Percentiles rank a stretch among this genome's conserved stretches.
Evolutionary conservation across 1,140 invertebrate genomes (phyloP).

Genomic region (Caenorhabditis remanei): DNA sequence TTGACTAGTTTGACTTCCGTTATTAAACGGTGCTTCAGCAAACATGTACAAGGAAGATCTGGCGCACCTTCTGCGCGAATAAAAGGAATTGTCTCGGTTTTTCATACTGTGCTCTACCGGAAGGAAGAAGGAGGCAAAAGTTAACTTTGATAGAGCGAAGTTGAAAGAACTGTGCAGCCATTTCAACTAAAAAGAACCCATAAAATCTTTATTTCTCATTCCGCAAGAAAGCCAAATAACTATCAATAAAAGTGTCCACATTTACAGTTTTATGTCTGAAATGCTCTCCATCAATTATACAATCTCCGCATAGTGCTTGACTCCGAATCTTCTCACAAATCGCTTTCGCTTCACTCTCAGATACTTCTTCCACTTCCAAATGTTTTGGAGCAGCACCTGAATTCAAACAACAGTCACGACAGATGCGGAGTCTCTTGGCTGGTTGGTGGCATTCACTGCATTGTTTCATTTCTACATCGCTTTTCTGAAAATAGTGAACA

Average conservation of each 20-base stretch:
- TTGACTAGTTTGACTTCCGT: too few relatives aligned
- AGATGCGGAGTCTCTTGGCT: background rate
- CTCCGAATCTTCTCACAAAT: background rate
- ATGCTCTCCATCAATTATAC: conserved; percentile 13
- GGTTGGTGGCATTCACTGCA: background rate
- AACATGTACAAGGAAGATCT: too few relatives aligned
- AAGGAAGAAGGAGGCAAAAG: too few relatives aligned
- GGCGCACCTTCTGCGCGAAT: too few relatives aligned
- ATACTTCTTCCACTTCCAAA: background rate
- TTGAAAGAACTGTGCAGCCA: too few relatives aligned
- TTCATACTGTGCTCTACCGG: too few relatives aligned
- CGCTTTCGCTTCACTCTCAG: background rate
- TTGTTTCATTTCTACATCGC: background rate
- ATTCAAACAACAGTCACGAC: background rate
- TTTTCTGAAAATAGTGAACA: background rate
- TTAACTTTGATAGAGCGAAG: too few relatives aligned
- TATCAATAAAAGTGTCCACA: background rate
- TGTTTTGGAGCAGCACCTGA: background rate
- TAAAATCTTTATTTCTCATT: background rate
- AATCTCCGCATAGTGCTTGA: conserved; percentile 24
- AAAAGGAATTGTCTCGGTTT: too few relatives aligned
- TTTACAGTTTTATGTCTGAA: background rate
- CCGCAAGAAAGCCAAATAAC: background rate
- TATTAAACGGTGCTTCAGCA: too few relatives aligned
- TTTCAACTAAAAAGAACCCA: too few relatives aligned